These are phyloP conservation scores for Acanthococcus lagerstroemiae DNA, from an alignment of 2,888 invertebrate genomes.

Conservation along the genomic window DNA sequence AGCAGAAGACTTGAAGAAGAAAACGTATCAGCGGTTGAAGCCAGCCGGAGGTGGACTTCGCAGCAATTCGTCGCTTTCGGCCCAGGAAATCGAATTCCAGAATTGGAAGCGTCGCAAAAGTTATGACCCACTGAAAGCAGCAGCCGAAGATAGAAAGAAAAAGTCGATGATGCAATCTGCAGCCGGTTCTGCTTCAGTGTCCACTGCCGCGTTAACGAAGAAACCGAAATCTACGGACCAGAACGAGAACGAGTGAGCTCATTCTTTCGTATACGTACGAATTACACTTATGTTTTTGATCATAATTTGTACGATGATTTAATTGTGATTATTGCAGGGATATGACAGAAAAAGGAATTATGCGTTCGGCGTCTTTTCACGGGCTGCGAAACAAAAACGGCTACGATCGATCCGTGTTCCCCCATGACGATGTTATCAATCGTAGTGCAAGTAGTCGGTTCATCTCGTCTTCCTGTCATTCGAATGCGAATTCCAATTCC, in stretches of 20 bases:
- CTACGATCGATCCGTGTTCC: not conserved
- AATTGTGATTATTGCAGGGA: not conserved
- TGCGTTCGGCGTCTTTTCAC: conserved; percentile 26
- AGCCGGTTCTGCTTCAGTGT: not conserved
- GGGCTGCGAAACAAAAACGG: conserved; percentile 11
- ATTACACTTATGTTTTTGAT: not conserved
- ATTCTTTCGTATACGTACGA: not conserved
- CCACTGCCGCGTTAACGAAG: not conserved
- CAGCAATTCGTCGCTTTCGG: conserved; percentile 52
- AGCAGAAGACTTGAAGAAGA: not conserved
- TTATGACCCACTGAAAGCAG: conserved; percentile 90
- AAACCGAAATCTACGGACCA: not conserved
- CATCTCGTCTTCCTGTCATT: not conserved
- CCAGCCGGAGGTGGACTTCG: not conserved
- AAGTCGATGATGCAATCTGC: conserved; percentile 38
- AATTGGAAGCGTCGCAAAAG: conserved; percentile 93
- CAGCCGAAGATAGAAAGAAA: conserved; percentile 69
- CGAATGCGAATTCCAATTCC: not conserved
- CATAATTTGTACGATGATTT: not conserved
- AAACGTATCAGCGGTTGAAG: not conserved
- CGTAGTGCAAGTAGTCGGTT: conserved; percentile 13
- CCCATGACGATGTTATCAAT: not conserved
- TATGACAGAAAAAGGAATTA: conserved; percentile 3
- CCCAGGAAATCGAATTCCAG: conserved; percentile 75
- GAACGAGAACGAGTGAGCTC: not conserved